Percentiles rank a stretch among this genome's conserved stretches.
Evolutionary conservation across 92 coral and sea anemone species (phyloP).

Genomic region (Epizoanthus rinbou): DNA sequence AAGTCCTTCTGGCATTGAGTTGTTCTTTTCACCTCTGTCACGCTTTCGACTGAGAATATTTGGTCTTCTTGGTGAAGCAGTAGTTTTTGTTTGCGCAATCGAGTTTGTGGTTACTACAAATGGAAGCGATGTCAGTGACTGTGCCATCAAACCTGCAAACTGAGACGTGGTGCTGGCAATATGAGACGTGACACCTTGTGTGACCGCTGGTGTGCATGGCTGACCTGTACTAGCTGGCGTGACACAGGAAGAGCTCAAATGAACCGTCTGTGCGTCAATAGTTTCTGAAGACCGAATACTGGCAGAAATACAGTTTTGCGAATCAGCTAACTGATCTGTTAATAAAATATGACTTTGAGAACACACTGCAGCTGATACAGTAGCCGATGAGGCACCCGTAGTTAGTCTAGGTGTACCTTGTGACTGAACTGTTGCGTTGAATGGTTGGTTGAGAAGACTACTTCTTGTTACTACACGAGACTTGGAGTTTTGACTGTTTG

Average conservation of each 20-base stretch:
- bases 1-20: constrained; percentile 77
- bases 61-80: constrained; percentile 73
- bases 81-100: constrained; percentile 42
- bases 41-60: constrained; percentile 76
- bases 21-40: constrained; percentile 59
- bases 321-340: neutral
- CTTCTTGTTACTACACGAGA: neutral
- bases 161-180: constrained; percentile 19
- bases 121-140: constrained; percentile 36
- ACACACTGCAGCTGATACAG: neutral
- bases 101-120: constrained; percentile 57
- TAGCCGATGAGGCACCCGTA: neutral
- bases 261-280: neutral
- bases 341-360: neutral
- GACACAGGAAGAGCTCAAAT: neutral
- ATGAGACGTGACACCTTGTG: neutral
- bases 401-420: neutral
- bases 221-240: neutral
- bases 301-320: neutral
- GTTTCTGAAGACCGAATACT: neutral
- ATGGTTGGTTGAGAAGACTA: constrained; percentile 31
- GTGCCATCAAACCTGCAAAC: neutral
- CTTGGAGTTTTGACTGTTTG: neutral
- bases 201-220: neutral
- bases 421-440: constrained; percentile 9